Conservation (phyloP, 2,113 vertebrate genomes). For the Pachyramphus minor region DNA sequence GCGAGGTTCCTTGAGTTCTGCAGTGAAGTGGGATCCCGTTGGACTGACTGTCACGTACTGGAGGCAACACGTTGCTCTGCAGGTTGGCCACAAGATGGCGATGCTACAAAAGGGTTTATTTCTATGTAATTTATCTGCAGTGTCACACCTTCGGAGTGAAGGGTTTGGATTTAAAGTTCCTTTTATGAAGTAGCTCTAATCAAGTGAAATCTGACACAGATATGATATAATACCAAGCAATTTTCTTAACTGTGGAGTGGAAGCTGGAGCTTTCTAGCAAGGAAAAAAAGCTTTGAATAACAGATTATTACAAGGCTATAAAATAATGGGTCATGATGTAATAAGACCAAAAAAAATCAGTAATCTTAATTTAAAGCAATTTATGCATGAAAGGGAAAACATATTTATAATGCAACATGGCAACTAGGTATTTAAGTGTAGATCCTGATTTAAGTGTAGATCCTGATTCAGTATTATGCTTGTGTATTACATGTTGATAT, state of each 20-base stretch:
- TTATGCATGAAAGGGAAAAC: neutral
- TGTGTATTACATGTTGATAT: neutral
- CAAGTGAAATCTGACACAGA: neutral
- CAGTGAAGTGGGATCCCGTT: neutral
- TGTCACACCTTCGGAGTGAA: fast-evolving
- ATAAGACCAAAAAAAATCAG: neutral
- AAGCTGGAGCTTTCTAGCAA: neutral
- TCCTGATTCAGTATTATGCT: neutral
- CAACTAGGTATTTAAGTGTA: neutral
- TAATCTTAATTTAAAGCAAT: neutral
- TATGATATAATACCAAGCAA: neutral
- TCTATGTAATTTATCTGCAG: fast-evolving
- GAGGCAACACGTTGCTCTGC: neutral
- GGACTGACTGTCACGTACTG: neutral
- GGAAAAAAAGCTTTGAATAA: neutral
- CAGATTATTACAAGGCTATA: neutral
- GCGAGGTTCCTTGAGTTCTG: fast-evolving
- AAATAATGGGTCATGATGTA: neutral
- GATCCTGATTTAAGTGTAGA: neutral
- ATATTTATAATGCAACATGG: neutral
- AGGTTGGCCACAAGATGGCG: neutral
- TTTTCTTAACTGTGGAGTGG: neutral
- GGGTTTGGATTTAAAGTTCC: too few relatives aligned
- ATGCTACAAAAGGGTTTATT: neutral
- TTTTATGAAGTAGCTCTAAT: neutral